Base-by-base conservation (phyloP, 2,113 vertebrate genomes). In the Sturnira hondurensis region DNA sequence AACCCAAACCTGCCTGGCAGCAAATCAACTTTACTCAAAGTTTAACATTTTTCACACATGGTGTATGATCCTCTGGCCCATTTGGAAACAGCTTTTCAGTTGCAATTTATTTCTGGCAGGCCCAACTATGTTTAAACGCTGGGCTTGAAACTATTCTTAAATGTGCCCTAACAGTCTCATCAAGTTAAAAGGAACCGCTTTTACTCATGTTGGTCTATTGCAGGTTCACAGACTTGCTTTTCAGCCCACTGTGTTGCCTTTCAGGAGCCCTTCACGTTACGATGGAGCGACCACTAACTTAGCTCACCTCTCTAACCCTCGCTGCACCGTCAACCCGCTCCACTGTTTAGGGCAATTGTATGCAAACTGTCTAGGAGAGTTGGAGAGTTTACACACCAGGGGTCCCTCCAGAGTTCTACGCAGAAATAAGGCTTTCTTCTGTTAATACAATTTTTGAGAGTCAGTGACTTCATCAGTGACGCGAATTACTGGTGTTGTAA, bases 241-340 rank as follows among this genome's bases (percentile, higher is more conserved):
- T 10, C 11, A 26, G 8, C 22, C 10, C 1, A 26, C 56, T 58
- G 3, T 26, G 22, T 11, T 26, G 43, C 26, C 47, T 36, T 4
- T 31, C 58, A 41, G 0, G 1, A 17, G 7, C 16, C n/a, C 14
- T 10, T 6, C 31, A n/a, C 68, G 1, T 0, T 26, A 5, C 0
- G 15, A 28, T 2, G 1, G 15, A 38, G 5, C 1, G n/a, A 50
- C 7, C 41, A 14, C 4, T 5, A 12, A 5, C 58, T 63, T 31
- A 12, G 26, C 58, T 11, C 0, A 28, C 26, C 58, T 5, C 58
- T 63, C 13, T 13, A 12, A 31, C 26, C 58, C 58, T 58, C 20
- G 20, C 24, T 26, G 4, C 24, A 26, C 24, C 3, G 54, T 11
- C 58, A 12, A 63, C 26, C 58, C 31, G 58, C 26, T 63, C 58